Conservation (phyloP, 2,797 vertebrate species). For the Myoxocephalus aenaeus region DNA sequence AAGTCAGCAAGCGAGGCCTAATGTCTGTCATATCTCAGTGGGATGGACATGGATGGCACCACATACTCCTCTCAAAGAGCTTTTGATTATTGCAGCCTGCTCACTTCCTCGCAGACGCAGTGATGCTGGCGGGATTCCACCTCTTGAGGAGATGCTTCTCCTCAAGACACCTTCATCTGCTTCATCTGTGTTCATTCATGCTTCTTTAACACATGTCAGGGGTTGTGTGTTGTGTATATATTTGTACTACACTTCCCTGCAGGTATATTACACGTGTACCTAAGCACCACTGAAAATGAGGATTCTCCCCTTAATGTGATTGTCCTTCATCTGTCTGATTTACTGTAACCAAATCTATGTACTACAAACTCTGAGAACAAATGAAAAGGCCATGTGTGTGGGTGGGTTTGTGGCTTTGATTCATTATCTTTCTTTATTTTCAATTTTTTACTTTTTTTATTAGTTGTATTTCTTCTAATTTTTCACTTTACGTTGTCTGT, state of each 20-base stretch:
- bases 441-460: too few relatives aligned
- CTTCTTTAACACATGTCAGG: conserved; percentile 1
- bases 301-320: too few relatives aligned
- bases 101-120: conserved; percentile 43
- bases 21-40: conserved; percentile 80
- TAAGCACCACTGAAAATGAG: neutral
- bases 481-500: too few relatives aligned
- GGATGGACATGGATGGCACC: conserved; percentile 60
- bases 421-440: too few relatives aligned
- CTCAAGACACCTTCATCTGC: neutral
- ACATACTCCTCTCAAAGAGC: conserved; percentile 7
- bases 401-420: too few relatives aligned
- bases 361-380: too few relatives aligned
- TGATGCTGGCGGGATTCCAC: neutral
- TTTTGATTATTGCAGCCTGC: conserved; percentile 42
- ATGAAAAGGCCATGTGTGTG: too few relatives aligned
- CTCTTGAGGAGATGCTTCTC: conserved; percentile 4
- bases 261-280: neutral
- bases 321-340: too few relatives aligned
- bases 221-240: neutral
- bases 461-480: too few relatives aligned
- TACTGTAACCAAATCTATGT: too few relatives aligned
- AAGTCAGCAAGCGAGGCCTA: conserved; percentile 76
- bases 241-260: neutral
- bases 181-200: conserved; percentile 7